Evolutionary conservation across 2,797 vertebrate species (phyloP).

Genomic region (Pampus argenteus): DNA sequence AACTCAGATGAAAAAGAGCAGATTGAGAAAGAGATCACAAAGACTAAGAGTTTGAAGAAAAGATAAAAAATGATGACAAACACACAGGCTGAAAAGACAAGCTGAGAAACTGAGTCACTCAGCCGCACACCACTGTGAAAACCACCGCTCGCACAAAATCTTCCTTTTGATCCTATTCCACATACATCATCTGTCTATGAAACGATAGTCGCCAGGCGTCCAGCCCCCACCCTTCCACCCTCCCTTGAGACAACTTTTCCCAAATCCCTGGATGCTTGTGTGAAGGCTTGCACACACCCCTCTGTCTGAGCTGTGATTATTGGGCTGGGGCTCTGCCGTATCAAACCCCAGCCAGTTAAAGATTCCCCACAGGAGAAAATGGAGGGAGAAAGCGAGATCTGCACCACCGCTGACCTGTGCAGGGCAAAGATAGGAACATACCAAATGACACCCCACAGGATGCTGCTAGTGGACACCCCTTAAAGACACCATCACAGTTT

Average conservation of each 20-base stretch:
- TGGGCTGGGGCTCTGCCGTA: slow-evolving; percentile 58
- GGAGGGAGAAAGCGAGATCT: slow-evolving; percentile 34
- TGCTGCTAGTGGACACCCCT: slow-evolving; percentile 48
- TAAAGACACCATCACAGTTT: slow-evolving; percentile 51
- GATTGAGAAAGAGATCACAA: slow-evolving; percentile 61
- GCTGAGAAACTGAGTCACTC: slow-evolving; percentile 47
- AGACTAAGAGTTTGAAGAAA: slow-evolving; percentile 60
- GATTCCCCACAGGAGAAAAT: slow-evolving; percentile 55
- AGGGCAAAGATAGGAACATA: slow-evolving; percentile 61
- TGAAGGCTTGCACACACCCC: slow-evolving; percentile 52
- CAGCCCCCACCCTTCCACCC: slow-evolving; percentile 23
- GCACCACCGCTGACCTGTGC: slow-evolving; percentile 63
- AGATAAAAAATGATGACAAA: slow-evolving; percentile 51
- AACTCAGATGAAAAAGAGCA: slow-evolving; percentile 41
- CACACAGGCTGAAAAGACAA: slow-evolving; percentile 9
- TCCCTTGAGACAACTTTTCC: slow-evolving; percentile 59
- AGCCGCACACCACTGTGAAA: slow-evolving; percentile 49
- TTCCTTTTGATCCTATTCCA: slow-evolving; percentile 69
- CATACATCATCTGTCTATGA: slow-evolving; percentile 61
- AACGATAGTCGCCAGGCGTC: slow-evolving; percentile 50
- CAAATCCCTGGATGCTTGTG: slow-evolving; percentile 66
- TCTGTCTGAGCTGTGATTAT: slow-evolving; percentile 67
- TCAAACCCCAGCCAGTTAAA: slow-evolving; percentile 63
- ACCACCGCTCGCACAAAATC: slow-evolving; percentile 60
- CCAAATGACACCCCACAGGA: slow-evolving; percentile 56